Evolutionary conservation across 2,888 invertebrate genomes (phyloP).

Genomic region (Cotesia congregata): DNA sequence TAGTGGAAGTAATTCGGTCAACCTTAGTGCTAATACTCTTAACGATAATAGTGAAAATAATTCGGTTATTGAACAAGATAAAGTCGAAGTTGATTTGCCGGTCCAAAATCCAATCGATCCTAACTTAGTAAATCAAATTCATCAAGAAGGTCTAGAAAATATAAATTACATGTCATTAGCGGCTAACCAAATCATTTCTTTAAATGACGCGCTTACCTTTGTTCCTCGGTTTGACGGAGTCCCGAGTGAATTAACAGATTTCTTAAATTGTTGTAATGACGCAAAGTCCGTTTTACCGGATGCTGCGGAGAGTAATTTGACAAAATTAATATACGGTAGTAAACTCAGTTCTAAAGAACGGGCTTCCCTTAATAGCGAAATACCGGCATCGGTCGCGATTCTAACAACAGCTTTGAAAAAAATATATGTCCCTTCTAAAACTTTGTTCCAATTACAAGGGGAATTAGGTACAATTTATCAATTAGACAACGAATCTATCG

Average conservation of each 20-base stretch:
- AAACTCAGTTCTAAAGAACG: not conserved
- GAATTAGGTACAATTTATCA: slow-evolving; percentile 24
- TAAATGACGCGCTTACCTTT: not conserved
- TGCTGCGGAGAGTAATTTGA: slow-evolving; percentile 92
- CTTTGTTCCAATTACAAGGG: slow-evolving; percentile 3
- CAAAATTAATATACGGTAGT: slow-evolving; percentile 1
- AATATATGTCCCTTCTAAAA: slow-evolving; percentile 9
- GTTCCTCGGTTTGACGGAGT: not conserved
- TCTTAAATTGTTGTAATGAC: not conserved
- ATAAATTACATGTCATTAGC: not conserved
- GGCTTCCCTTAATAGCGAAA: not conserved
- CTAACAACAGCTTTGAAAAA: not conserved
- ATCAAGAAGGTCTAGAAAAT: not conserved
- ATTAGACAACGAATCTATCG: slow-evolving; percentile 14
- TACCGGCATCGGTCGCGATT: not conserved
- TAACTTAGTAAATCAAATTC: too few relatives aligned
- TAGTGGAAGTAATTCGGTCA: too few relatives aligned
- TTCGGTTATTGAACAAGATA: too few relatives aligned
- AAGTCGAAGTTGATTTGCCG: too few relatives aligned
- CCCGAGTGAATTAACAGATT: not conserved
- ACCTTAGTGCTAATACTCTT: too few relatives aligned
- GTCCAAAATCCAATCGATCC: too few relatives aligned
- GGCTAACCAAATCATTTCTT: not conserved
- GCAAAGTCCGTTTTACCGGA: slow-evolving; percentile 89
- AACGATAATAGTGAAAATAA: too few relatives aligned